Percentiles rank a stretch among this genome's conserved stretches.
Conservation (phyloP, 2,113 vertebrate genomes). For the Sander lucioperca region DNA sequence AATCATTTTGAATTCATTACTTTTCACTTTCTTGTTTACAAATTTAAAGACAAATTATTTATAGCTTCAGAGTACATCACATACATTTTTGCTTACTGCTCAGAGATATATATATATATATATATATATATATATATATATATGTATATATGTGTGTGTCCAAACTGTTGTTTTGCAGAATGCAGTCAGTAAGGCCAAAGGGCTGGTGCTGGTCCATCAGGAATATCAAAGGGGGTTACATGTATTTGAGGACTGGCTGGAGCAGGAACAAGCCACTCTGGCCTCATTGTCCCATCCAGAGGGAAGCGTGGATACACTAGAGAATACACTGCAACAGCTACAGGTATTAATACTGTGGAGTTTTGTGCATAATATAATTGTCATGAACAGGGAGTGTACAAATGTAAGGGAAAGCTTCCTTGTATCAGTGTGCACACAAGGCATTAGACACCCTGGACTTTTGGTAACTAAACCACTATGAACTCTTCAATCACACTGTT, state of each 20-base stretch:
- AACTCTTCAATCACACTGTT: not conserved
- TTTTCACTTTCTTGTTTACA: not conserved
- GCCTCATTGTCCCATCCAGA: constrained; percentile 86
- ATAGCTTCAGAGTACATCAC: not conserved
- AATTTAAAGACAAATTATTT: not conserved
- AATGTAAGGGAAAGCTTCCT: not conserved
- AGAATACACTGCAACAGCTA: constrained; percentile 87
- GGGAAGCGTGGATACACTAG: constrained; percentile 87
- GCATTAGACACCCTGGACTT: not conserved
- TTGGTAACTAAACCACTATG: not conserved
- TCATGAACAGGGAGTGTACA: not conserved
- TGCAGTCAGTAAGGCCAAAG: constrained; percentile 89
- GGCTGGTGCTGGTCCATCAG: constrained; percentile 90
- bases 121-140: too few species aligned
- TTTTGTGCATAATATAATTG: not conserved
- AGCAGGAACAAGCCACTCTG: constrained; percentile 91
- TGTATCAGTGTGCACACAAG: not conserved
- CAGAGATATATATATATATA: too few species aligned
- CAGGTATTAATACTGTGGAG: constrained; percentile 84
- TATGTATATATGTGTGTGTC: not conserved
- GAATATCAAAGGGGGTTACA: constrained; percentile 93
- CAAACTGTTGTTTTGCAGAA: constrained; percentile 81
- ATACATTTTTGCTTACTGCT: not conserved
- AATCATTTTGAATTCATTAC: not conserved
- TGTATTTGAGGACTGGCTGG: constrained; percentile 94